A percentile compares a stretch with the other conserved stretches of the same genome.
Conservation (phyloP, 2,888 invertebrate genomes). For the Ectemnius continuus region DNA sequence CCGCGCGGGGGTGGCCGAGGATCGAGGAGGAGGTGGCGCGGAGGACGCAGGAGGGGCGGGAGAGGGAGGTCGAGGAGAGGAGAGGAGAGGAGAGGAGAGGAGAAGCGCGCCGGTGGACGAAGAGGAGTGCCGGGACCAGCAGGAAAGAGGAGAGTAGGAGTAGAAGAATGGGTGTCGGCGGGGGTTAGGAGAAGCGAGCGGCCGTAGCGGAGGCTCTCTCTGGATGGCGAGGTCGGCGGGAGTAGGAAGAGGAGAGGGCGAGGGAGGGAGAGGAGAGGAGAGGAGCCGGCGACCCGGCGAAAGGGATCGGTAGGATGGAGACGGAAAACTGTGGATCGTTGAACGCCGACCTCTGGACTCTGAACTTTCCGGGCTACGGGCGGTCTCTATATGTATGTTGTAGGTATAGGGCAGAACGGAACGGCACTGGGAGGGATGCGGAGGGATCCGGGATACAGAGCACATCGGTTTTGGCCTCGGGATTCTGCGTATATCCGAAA, state of each 20-base stretch:
- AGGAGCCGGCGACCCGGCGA: conserved; percentile 50
- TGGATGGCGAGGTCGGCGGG: conserved; percentile 27
- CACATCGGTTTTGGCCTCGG: conserved; percentile 63
- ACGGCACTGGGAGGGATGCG: conserved; percentile 31
- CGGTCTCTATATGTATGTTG: no score
- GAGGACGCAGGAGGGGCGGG: conserved; percentile 26
- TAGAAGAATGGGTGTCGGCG: conserved; percentile 29
- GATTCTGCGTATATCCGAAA: conserved; percentile 71
- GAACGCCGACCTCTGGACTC: conserved; percentile 77
- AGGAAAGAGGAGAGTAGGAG: conserved; percentile 14
- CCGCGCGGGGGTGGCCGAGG: conserved; percentile 24
- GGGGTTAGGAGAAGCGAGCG: conserved; percentile 23
- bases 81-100: conserved; percentile 13
- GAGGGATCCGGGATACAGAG: conserved; percentile 37
- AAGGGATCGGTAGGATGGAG: conserved; percentile 70
- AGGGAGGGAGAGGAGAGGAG: conserved; percentile 30
- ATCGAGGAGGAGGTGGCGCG: conserved; percentile 37
- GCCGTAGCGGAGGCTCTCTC: conserved; percentile 36
- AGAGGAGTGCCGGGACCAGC: conserved; percentile 20
- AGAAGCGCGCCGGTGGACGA: conserved; percentile 8
- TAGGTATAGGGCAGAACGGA: conserved; percentile 18
- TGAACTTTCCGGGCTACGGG: conserved; percentile 58
- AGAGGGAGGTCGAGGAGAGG: conserved; percentile 23
- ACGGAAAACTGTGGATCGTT: conserved; percentile 75
- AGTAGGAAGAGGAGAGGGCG: conserved; percentile 23